Percentiles rank a stretch among this genome's conserved stretches.
Conservation (phyloP, 2,113 vertebrate genomes). For the Xiphophorus hellerii region DNA sequence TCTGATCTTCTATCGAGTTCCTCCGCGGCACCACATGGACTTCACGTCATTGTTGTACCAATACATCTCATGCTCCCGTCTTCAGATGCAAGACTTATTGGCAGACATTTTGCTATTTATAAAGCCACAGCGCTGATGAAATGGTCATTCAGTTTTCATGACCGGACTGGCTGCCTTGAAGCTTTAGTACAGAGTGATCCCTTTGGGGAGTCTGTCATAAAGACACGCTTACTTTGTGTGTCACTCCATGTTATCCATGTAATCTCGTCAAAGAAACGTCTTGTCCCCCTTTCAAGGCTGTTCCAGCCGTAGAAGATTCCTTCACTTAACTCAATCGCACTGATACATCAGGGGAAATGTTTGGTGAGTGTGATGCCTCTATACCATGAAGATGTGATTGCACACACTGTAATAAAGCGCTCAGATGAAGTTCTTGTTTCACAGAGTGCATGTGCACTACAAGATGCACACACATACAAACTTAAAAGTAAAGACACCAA, state of each 20-base stretch:
- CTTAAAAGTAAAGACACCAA: constrained; percentile 7
- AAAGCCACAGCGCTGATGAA: constrained; percentile 26
- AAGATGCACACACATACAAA: not conserved
- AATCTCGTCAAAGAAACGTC: constrained; percentile 42
- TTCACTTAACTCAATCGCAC: constrained; percentile 12
- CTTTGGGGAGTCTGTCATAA: constrained; percentile 38
- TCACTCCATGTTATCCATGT: constrained; percentile 36
- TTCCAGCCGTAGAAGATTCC: constrained; percentile 12
- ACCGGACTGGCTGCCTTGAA: constrained; percentile 22
- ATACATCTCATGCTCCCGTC: constrained; percentile 7
- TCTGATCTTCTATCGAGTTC: constrained; percentile 58
- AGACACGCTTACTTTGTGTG: constrained; percentile 26
- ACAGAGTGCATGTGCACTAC: not conserved
- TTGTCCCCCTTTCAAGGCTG: constrained; percentile 57
- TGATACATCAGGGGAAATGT: constrained; percentile 22
- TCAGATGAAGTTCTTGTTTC: not conserved
- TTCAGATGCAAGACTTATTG: constrained; percentile 6
- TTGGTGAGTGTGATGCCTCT: not conserved
- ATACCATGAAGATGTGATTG: not conserved
- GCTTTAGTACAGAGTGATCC: constrained; percentile 28
- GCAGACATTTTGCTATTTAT: constrained; percentile 1
- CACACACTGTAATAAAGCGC: not conserved
- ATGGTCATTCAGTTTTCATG: constrained; percentile 12
- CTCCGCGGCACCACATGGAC: constrained; percentile 43
- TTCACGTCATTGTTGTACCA: constrained; percentile 38